phyloP scores from a whole-genome alignment of 2,797 vertebrate species.

The Knipowitschia caucasica region DNA sequence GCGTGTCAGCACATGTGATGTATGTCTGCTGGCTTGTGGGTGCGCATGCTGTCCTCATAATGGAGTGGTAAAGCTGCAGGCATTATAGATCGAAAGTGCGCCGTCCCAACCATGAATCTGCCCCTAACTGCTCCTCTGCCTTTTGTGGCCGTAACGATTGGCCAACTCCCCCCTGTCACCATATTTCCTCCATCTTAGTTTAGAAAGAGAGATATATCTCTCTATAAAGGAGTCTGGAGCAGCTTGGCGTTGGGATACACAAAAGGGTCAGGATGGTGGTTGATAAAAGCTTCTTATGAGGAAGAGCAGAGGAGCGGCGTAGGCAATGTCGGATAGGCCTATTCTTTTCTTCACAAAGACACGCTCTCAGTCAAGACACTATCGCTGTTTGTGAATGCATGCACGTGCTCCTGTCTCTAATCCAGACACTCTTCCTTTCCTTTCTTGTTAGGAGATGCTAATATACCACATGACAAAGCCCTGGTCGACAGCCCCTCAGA shows the following conservation, averaged over 20 bases:
- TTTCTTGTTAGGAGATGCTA: conserved; percentile 66
- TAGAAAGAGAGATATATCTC: conserved; percentile 72
- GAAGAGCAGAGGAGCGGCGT: conserved; percentile 54
- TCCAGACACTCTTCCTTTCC: conserved; percentile 27
- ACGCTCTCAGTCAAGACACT: conserved; percentile 63
- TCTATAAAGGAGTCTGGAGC: conserved; percentile 62
- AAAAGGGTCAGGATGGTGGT: conserved; percentile 59
- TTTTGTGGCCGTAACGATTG: conserved; percentile 74
- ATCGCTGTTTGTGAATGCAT: conserved; percentile 58
- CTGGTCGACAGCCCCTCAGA: conserved; percentile 49
- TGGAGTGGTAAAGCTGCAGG: conserved; percentile 71
- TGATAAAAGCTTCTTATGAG: conserved; percentile 61
- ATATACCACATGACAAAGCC: conserved; percentile 62
- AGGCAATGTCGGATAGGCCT: conserved; percentile 53
- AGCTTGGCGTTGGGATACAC: conserved; percentile 43
- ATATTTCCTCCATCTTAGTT: conserved; percentile 75
- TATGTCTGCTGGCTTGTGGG: conserved; percentile 49
- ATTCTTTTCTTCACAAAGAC: conserved; percentile 72
- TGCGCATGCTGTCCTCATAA: conserved; percentile 64
- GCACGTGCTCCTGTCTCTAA: conserved; percentile 20
- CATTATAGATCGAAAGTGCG: conserved; percentile 68
- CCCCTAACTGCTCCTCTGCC: conserved; percentile 67
- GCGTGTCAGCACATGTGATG: conserved; percentile 55
- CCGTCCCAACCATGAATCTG: conserved; percentile 71
- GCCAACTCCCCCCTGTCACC: conserved; percentile 65